Base-by-base conservation (phyloP, 2,113 vertebrate genomes). In the human (Homo sapiens) region DNA sequence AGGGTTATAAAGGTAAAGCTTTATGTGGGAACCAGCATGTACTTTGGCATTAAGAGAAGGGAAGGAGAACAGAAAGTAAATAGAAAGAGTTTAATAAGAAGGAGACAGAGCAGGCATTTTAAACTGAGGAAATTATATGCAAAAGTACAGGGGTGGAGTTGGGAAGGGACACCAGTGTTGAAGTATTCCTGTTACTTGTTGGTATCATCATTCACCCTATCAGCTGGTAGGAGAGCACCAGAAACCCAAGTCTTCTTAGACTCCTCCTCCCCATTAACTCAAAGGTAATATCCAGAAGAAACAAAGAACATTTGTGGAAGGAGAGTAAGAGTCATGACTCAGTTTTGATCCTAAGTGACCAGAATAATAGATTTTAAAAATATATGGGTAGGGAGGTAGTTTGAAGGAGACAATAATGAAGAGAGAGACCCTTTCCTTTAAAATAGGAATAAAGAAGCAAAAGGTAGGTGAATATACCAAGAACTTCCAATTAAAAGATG, bases 201-300 rank as follows among this genome's bases (percentile, higher is more conserved):
- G 30, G 40, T 75, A 11, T 61, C 12, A 8, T 57, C 16, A 57
- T 64, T 43, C 4, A 23, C 32, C 32, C 50, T 70, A 8, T 80
- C 32, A 75, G 5, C 68, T 86, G 92, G 6, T 32, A 72, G 22
- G 66, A 93, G 48, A 79, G 17, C 79, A 18, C n/a, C 68, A 61
- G 73, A 80, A 87, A 97, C 3, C n/a, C 25, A 23, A 48, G 16
- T 61, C 30, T 57, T 93, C 59, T 76, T 75, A 82, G 30, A 61
- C 17, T 52, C 40, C 18, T 61, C 17, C 18, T 35, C 80, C 66
- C 59, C 93, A 7, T 20, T 96, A 75, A 91, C 30, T 35, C 45
- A 92, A 81, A 94, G 48, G 43, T 48, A 80, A 38, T 92, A 61
- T 22, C 32, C 43, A 64, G 78, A 96, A 89, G 55, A 92, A 94